Evolutionary conservation across 2,113 vertebrate genomes (phyloP).

Genomic region (Mionectes macconnelli): DNA sequence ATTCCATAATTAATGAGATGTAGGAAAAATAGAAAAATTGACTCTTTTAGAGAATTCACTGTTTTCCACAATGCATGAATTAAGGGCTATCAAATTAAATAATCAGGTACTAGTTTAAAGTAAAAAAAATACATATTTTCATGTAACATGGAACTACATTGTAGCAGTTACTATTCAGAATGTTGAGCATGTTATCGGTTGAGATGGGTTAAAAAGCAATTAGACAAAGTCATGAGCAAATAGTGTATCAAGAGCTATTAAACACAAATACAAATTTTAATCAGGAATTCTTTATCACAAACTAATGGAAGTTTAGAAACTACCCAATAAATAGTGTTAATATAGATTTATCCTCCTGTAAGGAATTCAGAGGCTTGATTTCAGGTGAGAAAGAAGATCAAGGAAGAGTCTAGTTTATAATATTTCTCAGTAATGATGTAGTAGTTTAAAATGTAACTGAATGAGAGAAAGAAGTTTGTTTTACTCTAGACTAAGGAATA

Average conservation of each 20-base stretch:
- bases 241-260: neutral
- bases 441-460: neutral
- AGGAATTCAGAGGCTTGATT: neutral
- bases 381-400: neutral
- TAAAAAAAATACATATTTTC: neutral
- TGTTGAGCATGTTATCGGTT: neutral
- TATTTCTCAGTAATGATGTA: neutral
- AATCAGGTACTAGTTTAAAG: neutral
- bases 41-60: neutral
- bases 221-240: neutral
- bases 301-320: neutral
- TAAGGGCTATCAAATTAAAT: neutral
- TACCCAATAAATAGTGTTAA: neutral
- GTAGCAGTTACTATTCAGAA: neutral
- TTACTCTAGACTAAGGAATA: neutral
- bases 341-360: neutral
- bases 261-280: neutral
- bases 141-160: neutral
- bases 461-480: neutral
- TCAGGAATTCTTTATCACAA: neutral
- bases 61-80: neutral
- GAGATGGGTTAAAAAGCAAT: neutral
- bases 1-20: neutral
- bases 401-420: neutral
- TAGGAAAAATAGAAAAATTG: neutral